These are phyloP conservation scores for Hydrocynus forskahlii DNA, from an alignment of 2,797 vertebrate species.

Conservation along the genomic window DNA sequence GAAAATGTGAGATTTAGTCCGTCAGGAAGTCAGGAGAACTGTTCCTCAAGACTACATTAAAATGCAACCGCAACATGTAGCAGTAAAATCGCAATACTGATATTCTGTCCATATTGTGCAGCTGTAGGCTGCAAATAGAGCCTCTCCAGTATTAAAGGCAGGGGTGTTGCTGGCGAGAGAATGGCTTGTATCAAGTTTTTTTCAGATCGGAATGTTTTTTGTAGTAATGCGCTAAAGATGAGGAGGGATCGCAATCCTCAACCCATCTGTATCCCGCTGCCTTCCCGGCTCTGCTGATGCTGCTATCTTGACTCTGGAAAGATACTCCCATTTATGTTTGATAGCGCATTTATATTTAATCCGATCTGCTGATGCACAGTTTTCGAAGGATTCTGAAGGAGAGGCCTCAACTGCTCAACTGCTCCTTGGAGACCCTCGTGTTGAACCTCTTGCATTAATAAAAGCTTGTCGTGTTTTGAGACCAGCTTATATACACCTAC, in stretches of 20 bases:
- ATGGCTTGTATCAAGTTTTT: not conserved
- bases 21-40: too few species aligned
- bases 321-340: conserved; percentile 42
- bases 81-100: too few species aligned
- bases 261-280: conserved; percentile 30
- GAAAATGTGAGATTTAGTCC: too few species aligned
- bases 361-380: conserved; percentile 22
- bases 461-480: not conserved
- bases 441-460: conserved; percentile 28
- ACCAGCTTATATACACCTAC: not conserved
- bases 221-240: conserved; percentile 14
- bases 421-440: not conserved
- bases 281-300: conserved; percentile 43
- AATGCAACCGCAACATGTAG: too few species aligned
- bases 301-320: conserved; percentile 31
- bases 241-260: conserved; percentile 13
- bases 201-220: conserved; percentile 9
- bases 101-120: too few species aligned
- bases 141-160: not conserved
- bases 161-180: not conserved
- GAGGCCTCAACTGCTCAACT: not conserved
- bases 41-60: too few species aligned
- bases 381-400: not conserved
- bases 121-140: not conserved
- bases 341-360: conserved; percentile 27